Base-by-base conservation (phyloP, 2,797 vertebrate species). In the Allobates femoralis region DNA sequence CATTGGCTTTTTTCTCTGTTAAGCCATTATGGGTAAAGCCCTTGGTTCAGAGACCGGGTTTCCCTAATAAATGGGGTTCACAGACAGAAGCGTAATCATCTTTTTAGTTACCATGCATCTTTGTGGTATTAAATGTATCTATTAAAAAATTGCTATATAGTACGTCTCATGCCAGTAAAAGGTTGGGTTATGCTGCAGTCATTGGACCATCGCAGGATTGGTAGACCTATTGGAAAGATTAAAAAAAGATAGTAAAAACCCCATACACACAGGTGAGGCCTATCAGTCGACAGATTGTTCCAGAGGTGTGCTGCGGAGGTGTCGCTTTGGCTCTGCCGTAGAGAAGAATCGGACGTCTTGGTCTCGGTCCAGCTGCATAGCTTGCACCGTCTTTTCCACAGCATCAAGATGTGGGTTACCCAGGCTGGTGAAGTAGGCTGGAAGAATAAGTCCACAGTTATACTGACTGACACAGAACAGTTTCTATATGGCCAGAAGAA, bases 261-360 rank as follows among this genome's bases (percentile, higher is more conserved):
- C 28, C 26, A 62, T 51, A 62, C 34, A 32, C 50, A 71, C 32
- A 30, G 50, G 41, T 23, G 14, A 21, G 55, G 37, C 10, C n/a
- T 1, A 26, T 88, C 87, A 88, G 71, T 88, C 87, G 10, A 85
- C 87, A n/a, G 71, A 81, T 32, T 93, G 92, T 46, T 85, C 92
- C 46, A 89, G 76, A 10, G 78, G 28, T 23, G 90, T 76, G 12
- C n/a, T 89, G 79, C 89, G 88, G 23, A 83, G 69, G 18, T 89
- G 60, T 81, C 51, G 85, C 34, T 93, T 95, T 79, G 96, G 94
- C 89, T 97, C 96, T 79, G 96, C 90, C 86, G 94, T 96, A 89
- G 97, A 96, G 26, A 97, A 97, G 92, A 97, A 97, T 34, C 96
- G 95, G 80, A 97, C 96, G 11, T 97, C 97, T 82, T 96, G 94